phyloP scores from a whole-genome alignment of 2,797 vertebrate species.

The Anas bahamensis region DNA sequence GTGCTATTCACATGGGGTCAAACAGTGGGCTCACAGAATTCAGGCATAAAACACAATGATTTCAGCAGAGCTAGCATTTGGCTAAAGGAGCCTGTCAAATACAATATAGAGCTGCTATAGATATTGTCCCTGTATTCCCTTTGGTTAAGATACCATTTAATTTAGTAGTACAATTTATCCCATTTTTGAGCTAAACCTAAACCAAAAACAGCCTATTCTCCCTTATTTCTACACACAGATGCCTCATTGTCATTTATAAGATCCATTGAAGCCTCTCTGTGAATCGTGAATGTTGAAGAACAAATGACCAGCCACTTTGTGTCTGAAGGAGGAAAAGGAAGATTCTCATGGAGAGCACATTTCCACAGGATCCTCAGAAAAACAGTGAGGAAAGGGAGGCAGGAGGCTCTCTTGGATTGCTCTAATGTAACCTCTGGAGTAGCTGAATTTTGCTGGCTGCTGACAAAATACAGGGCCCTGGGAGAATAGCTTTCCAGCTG shows the following conservation, averaged over 20 bases:
- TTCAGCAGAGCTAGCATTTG: not conserved
- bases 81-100: not conserved
- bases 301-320: not conserved
- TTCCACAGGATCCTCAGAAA: not conserved
- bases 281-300: not conserved
- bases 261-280: not conserved
- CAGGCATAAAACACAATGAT: not conserved
- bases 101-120: not conserved
- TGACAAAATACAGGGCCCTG: not conserved
- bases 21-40: not conserved
- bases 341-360: rapidly evolving
- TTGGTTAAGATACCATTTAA: not conserved
- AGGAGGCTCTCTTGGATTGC: not conserved
- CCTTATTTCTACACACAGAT: not conserved
- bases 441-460: not conserved
- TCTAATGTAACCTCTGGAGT: not conserved
- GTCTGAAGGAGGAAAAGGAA: not conserved
- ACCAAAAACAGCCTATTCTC: not conserved
- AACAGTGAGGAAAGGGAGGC: not conserved
- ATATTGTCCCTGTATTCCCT: not conserved
- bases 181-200: not conserved
- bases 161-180: not conserved
- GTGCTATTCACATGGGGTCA: not conserved
- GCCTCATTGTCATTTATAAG: not conserved
- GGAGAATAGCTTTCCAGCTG: not conserved